These are phyloP conservation scores for Lepidocolaptes lacrymiger DNA, from an alignment of 2,797 vertebrate species.

Conservation along the genomic window DNA sequence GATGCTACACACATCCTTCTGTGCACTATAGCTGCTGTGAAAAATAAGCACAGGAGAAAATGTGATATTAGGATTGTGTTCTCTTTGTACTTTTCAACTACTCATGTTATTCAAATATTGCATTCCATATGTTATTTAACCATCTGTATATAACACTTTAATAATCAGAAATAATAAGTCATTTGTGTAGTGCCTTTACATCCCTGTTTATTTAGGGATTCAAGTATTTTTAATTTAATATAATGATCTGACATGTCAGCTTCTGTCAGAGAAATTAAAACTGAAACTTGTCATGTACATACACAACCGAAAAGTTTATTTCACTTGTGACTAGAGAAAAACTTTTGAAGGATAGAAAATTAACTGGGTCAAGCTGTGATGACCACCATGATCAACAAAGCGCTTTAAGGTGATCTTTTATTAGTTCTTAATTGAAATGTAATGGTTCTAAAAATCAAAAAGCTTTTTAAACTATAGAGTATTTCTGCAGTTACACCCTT, in stretches of 20 bases:
- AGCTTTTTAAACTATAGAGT: background rate
- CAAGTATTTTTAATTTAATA: background rate
- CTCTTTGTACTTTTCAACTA: background rate
- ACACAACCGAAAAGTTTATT: background rate
- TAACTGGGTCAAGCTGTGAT: background rate
- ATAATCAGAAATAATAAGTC: background rate
- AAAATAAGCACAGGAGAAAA: background rate
- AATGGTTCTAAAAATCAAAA: background rate
- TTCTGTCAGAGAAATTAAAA: background rate
- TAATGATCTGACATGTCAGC: background rate
- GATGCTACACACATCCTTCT: accelerated
- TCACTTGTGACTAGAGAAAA: background rate
- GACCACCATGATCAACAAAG: background rate
- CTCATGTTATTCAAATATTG: background rate
- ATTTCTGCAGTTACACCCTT: background rate
- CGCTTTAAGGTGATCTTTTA: background rate
- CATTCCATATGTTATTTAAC: background rate
- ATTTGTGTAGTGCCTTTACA: background rate
- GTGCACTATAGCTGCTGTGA: background rate
- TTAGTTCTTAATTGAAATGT: background rate
- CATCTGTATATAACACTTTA: background rate
- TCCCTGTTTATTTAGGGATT: background rate
- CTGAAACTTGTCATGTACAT: background rate
- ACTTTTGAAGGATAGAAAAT: background rate
- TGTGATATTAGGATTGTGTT: background rate